These are phyloP conservation scores for Euplexia lucipara DNA, from an alignment of 2,888 invertebrate species.

Conservation along the genomic window DNA sequence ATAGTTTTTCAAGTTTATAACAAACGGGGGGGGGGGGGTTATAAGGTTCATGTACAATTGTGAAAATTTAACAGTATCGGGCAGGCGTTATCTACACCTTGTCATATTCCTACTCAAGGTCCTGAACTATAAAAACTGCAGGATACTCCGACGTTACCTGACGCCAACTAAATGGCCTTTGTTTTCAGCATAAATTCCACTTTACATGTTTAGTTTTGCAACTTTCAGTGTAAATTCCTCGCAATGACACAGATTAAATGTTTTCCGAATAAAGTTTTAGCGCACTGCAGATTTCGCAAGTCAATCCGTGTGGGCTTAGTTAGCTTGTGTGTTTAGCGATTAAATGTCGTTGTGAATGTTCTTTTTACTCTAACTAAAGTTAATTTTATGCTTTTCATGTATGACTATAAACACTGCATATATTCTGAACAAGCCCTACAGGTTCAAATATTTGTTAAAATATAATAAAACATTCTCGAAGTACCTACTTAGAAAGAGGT, in stretches of 20 bases:
- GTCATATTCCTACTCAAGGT: conserved; percentile 32
- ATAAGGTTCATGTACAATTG: no score
- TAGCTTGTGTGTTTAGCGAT: conserved; percentile 21
- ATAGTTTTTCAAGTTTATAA: no score
- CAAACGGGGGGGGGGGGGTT: no score
- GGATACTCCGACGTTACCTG: conserved; percentile 69
- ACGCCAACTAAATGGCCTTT: conserved; percentile 73
- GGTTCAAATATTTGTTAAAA: no score
- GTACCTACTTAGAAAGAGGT: no score
- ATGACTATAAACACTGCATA: no score
- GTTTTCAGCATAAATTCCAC: conserved; percentile 73
- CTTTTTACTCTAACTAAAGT: neutral
- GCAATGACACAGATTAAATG: conserved; percentile 67
- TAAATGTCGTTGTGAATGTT: conserved; percentile 17
- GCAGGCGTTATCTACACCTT: neutral
- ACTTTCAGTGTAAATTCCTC: conserved; percentile 59
- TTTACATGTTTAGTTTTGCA: conserved; percentile 68
- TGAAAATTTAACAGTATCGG: no score
- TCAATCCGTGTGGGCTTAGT: conserved; percentile 46
- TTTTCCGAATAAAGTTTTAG: conserved; percentile 62
- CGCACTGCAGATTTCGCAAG: conserved; percentile 61
- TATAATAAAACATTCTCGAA: no score
- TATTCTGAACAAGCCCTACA: neutral
- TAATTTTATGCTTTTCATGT: neutral
- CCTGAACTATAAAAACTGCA: conserved; percentile 65